phyloP scores from a whole-genome alignment of 2,888 invertebrate genomes.

The Osmoderma eremita region DNA sequence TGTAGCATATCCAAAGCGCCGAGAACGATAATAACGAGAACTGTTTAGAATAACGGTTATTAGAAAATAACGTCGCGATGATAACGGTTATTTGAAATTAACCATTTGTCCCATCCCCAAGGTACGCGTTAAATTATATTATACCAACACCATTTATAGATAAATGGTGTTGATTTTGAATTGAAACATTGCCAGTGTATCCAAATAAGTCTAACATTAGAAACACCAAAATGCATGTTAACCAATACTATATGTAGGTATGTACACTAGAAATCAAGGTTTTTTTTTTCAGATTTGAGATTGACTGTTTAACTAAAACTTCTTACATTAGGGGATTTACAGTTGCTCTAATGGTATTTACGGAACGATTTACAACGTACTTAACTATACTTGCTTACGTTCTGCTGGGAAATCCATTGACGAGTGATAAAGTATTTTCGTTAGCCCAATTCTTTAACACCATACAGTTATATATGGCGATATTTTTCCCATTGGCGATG shows the following conservation, averaged over 20 bases:
- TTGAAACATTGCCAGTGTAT: no score
- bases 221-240: no score
- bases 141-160: no score
- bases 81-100: no score
- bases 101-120: no score
- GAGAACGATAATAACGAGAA: no score
- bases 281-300: conserved; percentile 70
- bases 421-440: conserved; percentile 77
- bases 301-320: conserved; percentile 72
- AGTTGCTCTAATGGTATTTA: conserved; percentile 76
- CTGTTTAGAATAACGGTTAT: no score
- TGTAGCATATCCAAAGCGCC: no score
- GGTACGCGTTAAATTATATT: no score
- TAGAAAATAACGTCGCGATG: no score
- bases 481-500: conserved; percentile 72
- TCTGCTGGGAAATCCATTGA: conserved; percentile 69
- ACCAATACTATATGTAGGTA: background rate
- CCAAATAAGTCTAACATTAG: no score
- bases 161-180: no score
- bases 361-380: conserved; percentile 85
- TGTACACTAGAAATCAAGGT: background rate
- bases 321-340: conserved; percentile 76
- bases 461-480: conserved; percentile 74
- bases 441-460: conserved; percentile 82
- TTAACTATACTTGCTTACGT: conserved; percentile 83